These are phyloP conservation scores for Myotis daubentonii DNA, from an alignment of 2,797 vertebrate genomes.

Conservation along the genomic window DNA sequence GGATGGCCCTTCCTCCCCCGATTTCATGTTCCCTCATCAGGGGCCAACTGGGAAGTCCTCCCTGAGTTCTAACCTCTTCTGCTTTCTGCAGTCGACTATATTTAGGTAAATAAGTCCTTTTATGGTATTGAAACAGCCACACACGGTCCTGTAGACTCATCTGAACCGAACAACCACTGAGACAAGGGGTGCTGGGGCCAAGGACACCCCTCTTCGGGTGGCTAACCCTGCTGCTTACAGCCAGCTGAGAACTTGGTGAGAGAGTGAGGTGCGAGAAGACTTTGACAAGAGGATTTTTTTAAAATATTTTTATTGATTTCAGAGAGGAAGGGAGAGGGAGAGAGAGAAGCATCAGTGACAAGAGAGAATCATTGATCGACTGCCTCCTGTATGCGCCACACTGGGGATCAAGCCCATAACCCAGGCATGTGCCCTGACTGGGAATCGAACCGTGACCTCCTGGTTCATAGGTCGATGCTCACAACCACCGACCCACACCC, in stretches of 20 bases:
- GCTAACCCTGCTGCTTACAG: background rate
- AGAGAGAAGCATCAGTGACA: no score
- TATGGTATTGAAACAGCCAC: constrained; percentile 65
- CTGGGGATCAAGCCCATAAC: no score
- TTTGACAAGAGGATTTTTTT: background rate
- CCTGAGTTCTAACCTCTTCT: constrained; percentile 60
- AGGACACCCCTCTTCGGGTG: background rate
- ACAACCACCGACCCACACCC: background rate
- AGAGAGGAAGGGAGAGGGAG: no score
- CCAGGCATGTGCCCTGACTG: no score
- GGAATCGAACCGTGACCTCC: no score
- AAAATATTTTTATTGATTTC: no score
- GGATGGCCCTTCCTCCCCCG: background rate
- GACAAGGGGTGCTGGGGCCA: background rate
- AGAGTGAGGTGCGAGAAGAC: background rate
- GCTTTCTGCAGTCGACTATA: constrained; percentile 50
- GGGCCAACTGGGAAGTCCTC: constrained; percentile 45
- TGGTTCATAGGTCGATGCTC: no score
- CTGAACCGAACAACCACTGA: background rate
- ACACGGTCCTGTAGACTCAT: background rate
- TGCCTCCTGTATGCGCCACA: no score
- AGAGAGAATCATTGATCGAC: no score
- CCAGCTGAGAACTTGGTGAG: background rate
- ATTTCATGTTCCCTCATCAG: background rate
- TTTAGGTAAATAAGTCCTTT: constrained; percentile 73